Base-by-base conservation (phyloP, 2,113 vertebrate genomes). In the Myiopsitta monachus region DNA sequence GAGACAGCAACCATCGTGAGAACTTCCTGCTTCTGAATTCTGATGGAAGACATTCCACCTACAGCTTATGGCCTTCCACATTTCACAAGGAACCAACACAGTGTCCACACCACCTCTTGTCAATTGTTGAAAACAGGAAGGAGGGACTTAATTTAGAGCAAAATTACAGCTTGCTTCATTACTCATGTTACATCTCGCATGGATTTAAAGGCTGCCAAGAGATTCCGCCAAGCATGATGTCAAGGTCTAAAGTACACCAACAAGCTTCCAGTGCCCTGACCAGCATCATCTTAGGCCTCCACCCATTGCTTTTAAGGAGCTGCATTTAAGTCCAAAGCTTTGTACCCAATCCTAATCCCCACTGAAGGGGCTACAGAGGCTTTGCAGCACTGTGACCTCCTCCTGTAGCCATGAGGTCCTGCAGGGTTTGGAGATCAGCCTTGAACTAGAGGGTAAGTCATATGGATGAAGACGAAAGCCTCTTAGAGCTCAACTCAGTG, bases 71-170 rank as follows among this genome's bases (percentile, higher is more conserved):
- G 77, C 14, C n/a, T 31, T n/a, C 38, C 10, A 0, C 8, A 11
- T 69, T 52, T 59, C 74, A 2, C 7, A 61, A 69, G 46, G 47
- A 61, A 75, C 18, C 5, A 1, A 70, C 33, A 75, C 54, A 6
- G 30, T 21, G 38, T n/a, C 63, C 46, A n/a, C 22, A 49, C 12
- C 72, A n/a, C 87, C 43, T 55, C 61, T 55, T 27, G 19, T 2
- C 2, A 63, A 52, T 18, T 61, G 7, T 30, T 33, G 66, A 54
- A 92, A 96, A 93, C 90, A 95, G 95, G 80, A 95, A 95, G 94
- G 36, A 87, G 62, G 24, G 69, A 36, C 39, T 90, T 86, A 63
- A 88, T 47, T 72, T 6, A 24, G 51, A 23, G 39, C 31, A 41
- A n/a, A 82, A 92, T 93, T 52, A 87, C 18, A 91, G 69, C 76